Conservation (phyloP, 2,113 vertebrate genomes). For the Talpa occidentalis region DNA sequence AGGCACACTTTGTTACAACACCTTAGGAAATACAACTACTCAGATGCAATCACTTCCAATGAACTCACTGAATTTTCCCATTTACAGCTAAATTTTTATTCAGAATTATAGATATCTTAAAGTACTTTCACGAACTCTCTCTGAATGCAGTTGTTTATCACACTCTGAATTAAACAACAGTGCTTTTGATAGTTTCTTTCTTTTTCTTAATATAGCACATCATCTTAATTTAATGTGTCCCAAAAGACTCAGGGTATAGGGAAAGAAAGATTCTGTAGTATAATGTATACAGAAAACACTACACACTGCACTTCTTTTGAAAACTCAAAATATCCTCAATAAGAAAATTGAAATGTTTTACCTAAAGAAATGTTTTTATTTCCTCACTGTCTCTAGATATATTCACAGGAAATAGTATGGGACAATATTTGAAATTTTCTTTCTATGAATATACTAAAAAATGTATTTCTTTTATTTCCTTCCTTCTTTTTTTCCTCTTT, state of each 20-base stretch:
- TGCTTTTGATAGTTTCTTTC: neutral
- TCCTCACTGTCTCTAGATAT: too few species aligned
- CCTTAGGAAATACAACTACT: neutral
- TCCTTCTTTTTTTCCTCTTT: too few species aligned
- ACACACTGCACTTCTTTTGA: neutral
- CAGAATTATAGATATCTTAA: neutral
- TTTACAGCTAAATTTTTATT: neutral
- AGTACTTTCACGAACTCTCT: slow-evolving; percentile 14
- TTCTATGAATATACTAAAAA: too few species aligned
- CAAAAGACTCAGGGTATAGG: neutral
- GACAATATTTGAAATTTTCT: too few species aligned
- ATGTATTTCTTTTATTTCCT: too few species aligned
- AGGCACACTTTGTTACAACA: neutral
- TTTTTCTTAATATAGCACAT: neutral
- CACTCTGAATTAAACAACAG: neutral
- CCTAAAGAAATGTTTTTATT: neutral
- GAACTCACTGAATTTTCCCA: neutral
- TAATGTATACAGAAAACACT: slow-evolving; percentile 17
- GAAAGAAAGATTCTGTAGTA: neutral
- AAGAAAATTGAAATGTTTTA: slow-evolving; percentile 39
- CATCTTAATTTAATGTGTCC: slow-evolving; percentile 29
- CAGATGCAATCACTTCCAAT: neutral
- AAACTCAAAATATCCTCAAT: slow-evolving; percentile 3
- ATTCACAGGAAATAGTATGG: too few species aligned
- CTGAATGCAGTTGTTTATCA: neutral